A percentile compares a stretch with the other conserved stretches of the same genome.
Evolutionary conservation across 2,888 invertebrate species (phyloP).

Genomic region (Xanthia togata): DNA sequence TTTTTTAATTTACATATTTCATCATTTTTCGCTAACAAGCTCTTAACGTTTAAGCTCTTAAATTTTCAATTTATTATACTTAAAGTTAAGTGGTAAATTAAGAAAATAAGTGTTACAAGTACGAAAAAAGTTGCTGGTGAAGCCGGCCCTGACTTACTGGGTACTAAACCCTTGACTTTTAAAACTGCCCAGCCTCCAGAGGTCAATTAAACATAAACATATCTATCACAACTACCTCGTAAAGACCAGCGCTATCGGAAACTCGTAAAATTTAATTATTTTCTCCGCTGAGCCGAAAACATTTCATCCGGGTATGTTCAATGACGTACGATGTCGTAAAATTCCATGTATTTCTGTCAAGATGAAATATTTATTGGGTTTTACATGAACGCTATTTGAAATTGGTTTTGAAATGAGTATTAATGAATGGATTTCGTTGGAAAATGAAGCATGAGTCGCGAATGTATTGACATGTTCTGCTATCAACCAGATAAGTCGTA

Average conservation of each 20-base stretch:
- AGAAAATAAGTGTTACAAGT: constrained; percentile 36
- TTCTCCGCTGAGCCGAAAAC: constrained; percentile 29
- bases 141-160: constrained; percentile 55
- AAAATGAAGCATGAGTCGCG: constrained; percentile 2
- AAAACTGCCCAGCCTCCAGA: constrained; percentile 37
- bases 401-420: constrained; percentile 17
- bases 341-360: constrained; percentile 42
- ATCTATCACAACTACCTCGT: constrained; percentile 41
- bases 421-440: constrained; percentile 3
- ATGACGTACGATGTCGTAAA: constrained; percentile 46
- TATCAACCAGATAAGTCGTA: too few relatives aligned
- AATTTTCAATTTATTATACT: constrained; percentile 1
- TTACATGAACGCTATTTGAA: constrained; percentile 11
- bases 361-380: constrained; percentile 49
- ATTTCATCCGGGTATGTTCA: constrained; percentile 27
- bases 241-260: constrained; percentile 49
- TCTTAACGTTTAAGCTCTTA: too few relatives aligned
- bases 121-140: constrained; percentile 29
- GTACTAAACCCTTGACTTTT: constrained; percentile 62
- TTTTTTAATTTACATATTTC: constrained; percentile 13
- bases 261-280: constrained; percentile 58
- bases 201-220: constrained; percentile 42
- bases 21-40: constrained; percentile 2
- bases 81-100: constrained; percentile 3
- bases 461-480: background rate